These are phyloP conservation scores for Cyprinella venusta DNA, from an alignment of 2,797 vertebrate genomes.

Conservation along the genomic window DNA sequence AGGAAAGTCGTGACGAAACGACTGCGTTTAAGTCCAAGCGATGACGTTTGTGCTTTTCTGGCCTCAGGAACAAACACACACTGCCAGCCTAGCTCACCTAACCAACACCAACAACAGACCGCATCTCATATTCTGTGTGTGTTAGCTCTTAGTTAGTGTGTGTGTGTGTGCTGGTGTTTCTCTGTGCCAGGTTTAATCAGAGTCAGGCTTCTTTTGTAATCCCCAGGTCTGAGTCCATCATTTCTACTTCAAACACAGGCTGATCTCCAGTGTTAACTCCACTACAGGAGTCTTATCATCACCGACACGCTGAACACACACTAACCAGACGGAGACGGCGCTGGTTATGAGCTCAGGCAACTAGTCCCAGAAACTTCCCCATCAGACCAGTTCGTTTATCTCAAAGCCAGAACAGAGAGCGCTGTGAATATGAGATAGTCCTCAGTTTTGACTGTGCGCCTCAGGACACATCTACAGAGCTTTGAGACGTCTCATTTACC, in stretches of 20 bases:
- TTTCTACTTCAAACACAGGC: conserved; percentile 42
- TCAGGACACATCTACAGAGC: conserved; percentile 8
- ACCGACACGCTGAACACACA: conserved; percentile 4
- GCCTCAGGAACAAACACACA: background rate
- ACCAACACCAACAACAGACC: background rate
- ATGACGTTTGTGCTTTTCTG: background rate
- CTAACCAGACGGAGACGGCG: conserved; percentile 3
- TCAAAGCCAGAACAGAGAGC: background rate
- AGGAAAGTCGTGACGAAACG: background rate
- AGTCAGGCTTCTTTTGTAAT: conserved; percentile 23
- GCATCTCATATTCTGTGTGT: background rate
- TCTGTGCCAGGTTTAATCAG: conserved; percentile 6
- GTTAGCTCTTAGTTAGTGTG: background rate
- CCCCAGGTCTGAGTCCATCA: conserved; percentile 27
- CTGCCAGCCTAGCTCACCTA: background rate
- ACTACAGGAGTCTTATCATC: conserved; percentile 30
- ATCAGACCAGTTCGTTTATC: background rate
- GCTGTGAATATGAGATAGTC: conserved; percentile 15
- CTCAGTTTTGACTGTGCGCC: conserved; percentile 17
- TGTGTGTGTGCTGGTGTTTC: background rate
- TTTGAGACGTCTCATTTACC: conserved; percentile 34
- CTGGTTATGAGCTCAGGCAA: conserved; percentile 33
- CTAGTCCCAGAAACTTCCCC: conserved; percentile 20
- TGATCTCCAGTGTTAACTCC: conserved; percentile 40
- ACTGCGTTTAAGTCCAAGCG: background rate